Evolutionary conservation across 2,797 vertebrate species (phyloP).

Genomic region (Myoxocephalus aenaeus): DNA sequence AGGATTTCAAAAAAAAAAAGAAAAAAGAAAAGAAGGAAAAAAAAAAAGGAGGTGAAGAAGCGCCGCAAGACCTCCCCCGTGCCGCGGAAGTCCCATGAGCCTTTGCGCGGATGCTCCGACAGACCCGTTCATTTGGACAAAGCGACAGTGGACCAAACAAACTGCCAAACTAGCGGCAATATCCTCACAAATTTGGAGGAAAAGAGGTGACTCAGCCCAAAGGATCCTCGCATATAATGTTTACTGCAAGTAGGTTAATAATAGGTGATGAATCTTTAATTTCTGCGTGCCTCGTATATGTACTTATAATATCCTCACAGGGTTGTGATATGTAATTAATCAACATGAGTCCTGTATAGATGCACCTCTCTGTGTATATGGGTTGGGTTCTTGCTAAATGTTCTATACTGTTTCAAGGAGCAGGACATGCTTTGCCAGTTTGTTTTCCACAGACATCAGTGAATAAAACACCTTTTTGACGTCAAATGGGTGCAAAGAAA

Average conservation of each 20-base stretch:
- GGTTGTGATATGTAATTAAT: slow-evolving; percentile 87
- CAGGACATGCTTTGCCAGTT: slow-evolving; percentile 12
- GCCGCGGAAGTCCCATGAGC: slow-evolving; percentile 59
- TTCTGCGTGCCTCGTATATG: slow-evolving; percentile 87
- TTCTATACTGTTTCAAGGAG: slow-evolving; percentile 72
- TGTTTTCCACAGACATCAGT: neutral
- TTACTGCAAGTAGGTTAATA: slow-evolving; percentile 77
- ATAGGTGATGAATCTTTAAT: slow-evolving; percentile 84
- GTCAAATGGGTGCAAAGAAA: slow-evolving; percentile 19
- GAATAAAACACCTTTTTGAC: slow-evolving; percentile 10
- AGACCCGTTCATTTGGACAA: slow-evolving; percentile 42
- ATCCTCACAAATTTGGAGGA: slow-evolving; percentile 64
- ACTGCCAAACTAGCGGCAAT: slow-evolving; percentile 41
- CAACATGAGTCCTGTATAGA: slow-evolving; percentile 78
- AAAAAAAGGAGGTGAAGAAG: neutral
- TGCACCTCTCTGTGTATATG: slow-evolving; percentile 83
- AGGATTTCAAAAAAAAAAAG: neutral
- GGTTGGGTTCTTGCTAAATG: slow-evolving; percentile 87
- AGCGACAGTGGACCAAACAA: slow-evolving; percentile 75
- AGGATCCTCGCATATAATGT: slow-evolving; percentile 83
- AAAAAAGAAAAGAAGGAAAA: neutral
- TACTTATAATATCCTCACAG: slow-evolving; percentile 86
- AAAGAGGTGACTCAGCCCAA: slow-evolving; percentile 87
- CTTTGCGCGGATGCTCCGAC: slow-evolving; percentile 67
- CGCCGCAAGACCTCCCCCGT: slow-evolving; percentile 40